phyloP scores from a whole-genome alignment of 2,113 vertebrate genomes.

The Nematolebias whitei region DNA sequence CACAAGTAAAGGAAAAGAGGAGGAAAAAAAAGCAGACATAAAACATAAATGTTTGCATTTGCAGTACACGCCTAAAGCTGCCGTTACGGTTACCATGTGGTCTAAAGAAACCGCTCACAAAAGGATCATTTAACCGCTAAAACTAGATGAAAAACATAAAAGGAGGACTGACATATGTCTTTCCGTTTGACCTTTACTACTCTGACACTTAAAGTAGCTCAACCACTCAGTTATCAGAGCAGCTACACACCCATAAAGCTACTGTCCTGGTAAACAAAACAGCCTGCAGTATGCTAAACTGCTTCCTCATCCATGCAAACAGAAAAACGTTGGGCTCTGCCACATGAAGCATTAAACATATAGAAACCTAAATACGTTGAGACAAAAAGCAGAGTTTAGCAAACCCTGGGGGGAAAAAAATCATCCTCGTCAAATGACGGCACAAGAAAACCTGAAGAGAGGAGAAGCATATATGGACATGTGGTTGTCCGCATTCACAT shows the following conservation, averaged over 20 bases:
- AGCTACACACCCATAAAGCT: slow-evolving; percentile 6
- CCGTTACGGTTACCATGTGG: not conserved
- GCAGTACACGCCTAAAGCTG: not conserved
- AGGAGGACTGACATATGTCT: slow-evolving; percentile 5
- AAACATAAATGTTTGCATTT: not conserved
- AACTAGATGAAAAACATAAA: not conserved
- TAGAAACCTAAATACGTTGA: slow-evolving; percentile 33
- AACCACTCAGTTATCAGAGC: slow-evolving; percentile 12
- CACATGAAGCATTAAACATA: slow-evolving; percentile 20
- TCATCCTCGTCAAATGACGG: slow-evolving; percentile 33
- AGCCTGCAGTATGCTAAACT: slow-evolving; percentile 30
- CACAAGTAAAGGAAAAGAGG: not conserved
- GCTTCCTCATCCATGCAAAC: slow-evolving; percentile 17
- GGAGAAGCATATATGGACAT: slow-evolving; percentile 37
- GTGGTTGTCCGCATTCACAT: slow-evolving; percentile 39
- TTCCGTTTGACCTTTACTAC: slow-evolving; percentile 27
- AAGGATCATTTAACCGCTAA: not conserved
- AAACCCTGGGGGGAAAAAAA: slow-evolving; percentile 29
- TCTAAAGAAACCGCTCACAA: not conserved
- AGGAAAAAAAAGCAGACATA: not conserved
- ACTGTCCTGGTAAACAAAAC: slow-evolving; percentile 29
- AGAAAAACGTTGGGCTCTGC: slow-evolving; percentile 15
- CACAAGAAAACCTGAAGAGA: slow-evolving; percentile 36
- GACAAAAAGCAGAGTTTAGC: slow-evolving; percentile 30
- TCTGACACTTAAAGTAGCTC: slow-evolving; percentile 11